Conservation (phyloP, 2,113 vertebrate species). For the Athene cunicularia region DNA sequence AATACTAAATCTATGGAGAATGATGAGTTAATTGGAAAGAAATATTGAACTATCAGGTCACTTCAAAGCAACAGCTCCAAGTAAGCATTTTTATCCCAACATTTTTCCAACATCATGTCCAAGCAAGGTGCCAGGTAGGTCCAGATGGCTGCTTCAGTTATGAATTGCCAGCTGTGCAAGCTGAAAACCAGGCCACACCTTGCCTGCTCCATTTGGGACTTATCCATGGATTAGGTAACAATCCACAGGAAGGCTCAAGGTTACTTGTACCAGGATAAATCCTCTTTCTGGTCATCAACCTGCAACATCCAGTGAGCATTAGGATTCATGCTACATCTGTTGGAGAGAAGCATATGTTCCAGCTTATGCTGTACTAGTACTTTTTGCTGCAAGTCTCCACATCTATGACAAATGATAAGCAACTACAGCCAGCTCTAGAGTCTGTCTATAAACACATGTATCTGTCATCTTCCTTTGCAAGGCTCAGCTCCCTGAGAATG, state of each 20-base stretch:
- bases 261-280: not conserved
- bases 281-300: not conserved
- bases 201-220: not conserved
- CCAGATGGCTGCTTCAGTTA: not conserved
- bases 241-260: not conserved
- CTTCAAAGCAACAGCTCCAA: not conserved
- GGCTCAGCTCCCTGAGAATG: not conserved
- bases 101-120: not conserved
- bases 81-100: not conserved
- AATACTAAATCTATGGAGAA: not conserved
- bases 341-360: not conserved
- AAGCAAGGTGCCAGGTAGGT: not conserved
- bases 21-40: not conserved
- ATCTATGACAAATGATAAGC: not conserved
- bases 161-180: not conserved
- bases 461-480: constrained; percentile 20
- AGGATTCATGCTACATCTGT: not conserved
- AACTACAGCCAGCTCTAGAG: not conserved
- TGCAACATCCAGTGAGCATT: not conserved
- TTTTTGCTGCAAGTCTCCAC: not conserved
- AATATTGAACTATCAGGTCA: not conserved
- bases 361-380: not conserved
- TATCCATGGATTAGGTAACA: not conserved
- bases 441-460: not conserved
- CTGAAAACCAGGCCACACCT: not conserved